Percentiles rank a stretch among this genome's conserved stretches.
phyloP scores from a whole-genome alignment of 2,888 invertebrate genomes.

The Patella depressa region DNA sequence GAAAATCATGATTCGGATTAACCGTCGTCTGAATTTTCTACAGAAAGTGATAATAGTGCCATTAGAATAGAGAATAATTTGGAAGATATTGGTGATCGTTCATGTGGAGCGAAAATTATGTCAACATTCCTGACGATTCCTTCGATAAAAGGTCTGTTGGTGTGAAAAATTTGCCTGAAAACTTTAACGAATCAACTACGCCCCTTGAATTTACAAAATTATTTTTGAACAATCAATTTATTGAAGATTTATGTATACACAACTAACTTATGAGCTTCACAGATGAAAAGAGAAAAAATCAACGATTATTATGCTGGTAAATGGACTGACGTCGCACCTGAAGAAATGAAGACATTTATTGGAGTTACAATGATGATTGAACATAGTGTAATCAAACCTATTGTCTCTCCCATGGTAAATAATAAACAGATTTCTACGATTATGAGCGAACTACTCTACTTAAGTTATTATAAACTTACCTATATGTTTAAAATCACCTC shows the following conservation, averaged over 20 bases:
- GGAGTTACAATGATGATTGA: not conserved
- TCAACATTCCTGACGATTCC: not conserved
- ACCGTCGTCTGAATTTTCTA: not conserved
- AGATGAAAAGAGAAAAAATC: not conserved
- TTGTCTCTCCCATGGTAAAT: no score
- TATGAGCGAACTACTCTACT: no score
- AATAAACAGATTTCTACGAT: no score
- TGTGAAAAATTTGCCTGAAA: slow-evolving; percentile 1
- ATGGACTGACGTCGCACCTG: not conserved
- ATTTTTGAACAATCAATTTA: no score
- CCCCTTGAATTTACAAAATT: not conserved
- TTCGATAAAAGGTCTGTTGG: not conserved
- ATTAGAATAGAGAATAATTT: not conserved
- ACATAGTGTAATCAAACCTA: not conserved
- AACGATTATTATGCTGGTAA: not conserved
- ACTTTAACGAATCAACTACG: not conserved
- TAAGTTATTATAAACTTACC: no score
- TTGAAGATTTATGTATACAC: not conserved
- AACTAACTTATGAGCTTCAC: not conserved
- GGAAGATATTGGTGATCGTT: not conserved
- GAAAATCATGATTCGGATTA: not conserved
- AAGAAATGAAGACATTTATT: slow-evolving; percentile 11
- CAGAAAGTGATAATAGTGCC: not conserved
- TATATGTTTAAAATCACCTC: no score
- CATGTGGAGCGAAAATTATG: not conserved